Evolutionary conservation across 2,797 vertebrate species (phyloP).

Genomic region (Taenioides sp.): DNA sequence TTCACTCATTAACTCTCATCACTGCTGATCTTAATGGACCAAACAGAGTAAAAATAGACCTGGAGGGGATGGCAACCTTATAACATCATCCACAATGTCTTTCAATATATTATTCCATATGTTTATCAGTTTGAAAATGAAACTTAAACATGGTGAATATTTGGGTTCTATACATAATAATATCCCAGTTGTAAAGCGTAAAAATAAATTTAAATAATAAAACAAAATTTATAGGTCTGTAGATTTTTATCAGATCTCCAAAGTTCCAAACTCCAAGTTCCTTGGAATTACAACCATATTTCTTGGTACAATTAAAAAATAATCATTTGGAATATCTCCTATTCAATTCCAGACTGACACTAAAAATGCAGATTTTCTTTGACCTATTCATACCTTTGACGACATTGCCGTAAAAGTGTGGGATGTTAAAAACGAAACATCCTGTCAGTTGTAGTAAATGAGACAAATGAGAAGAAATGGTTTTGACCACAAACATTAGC

Average conservation of each 20-base stretch:
- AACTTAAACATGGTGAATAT: background rate
- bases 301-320: too few relatives aligned
- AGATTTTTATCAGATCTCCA: too few relatives aligned
- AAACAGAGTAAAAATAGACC: conserved; percentile 70
- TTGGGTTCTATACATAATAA: background rate
- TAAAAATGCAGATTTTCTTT: background rate
- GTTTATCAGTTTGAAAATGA: background rate
- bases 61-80: conserved; percentile 53
- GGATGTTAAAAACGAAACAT: background rate
- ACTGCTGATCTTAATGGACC: conserved; percentile 77
- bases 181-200: too few relatives aligned
- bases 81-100: conserved; percentile 31
- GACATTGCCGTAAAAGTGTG: background rate
- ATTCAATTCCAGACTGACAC: background rate
- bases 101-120: conserved; percentile 7
- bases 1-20: conserved; percentile 77
- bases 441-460: background rate
- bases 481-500: conserved; percentile 1
- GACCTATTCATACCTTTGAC: background rate
- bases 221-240: too few relatives aligned
- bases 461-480: background rate
- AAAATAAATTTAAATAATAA: too few relatives aligned
- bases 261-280: too few relatives aligned
- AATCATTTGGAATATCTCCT: background rate
- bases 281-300: too few relatives aligned